These are phyloP conservation scores for Okamejei kenojei DNA, from an alignment of 2,797 vertebrate species.

Conservation along the genomic window DNA sequence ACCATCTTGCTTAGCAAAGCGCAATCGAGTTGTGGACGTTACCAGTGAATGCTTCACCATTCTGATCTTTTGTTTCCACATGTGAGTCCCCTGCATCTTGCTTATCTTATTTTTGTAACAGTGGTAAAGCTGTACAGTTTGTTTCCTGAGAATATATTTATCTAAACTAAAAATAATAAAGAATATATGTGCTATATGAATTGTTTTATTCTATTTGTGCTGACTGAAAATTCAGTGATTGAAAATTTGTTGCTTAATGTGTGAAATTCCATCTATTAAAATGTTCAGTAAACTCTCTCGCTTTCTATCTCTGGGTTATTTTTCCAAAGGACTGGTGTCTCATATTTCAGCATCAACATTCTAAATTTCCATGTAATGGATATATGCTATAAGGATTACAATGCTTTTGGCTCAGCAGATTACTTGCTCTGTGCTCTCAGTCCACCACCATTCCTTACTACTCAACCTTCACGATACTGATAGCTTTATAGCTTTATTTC, in stretches of 20 bases:
- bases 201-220: conserved; percentile 27
- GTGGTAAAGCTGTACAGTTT: conserved; percentile 60
- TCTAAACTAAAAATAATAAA: conserved; percentile 56
- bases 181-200: conserved; percentile 31
- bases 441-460: neutral
- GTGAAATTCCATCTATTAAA: conserved; percentile 22
- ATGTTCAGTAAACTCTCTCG: neutral
- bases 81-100: conserved; percentile 73
- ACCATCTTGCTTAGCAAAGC: conserved; percentile 62
- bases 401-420: neutral
- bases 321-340: neutral
- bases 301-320: neutral
- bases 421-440: no score
- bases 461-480: no score
- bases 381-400: neutral
- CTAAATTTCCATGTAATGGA: neutral
- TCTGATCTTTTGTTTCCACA: conserved; percentile 51
- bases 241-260: conserved; percentile 12
- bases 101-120: conserved; percentile 74
- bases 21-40: conserved; percentile 50
- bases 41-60: conserved; percentile 48
- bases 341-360: neutral
- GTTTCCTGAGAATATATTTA: conserved; percentile 65
- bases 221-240: conserved; percentile 5
- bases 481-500: neutral